Conservation (phyloP, 1,140 invertebrate genomes). For the Conopomorpha cramerella region DNA sequence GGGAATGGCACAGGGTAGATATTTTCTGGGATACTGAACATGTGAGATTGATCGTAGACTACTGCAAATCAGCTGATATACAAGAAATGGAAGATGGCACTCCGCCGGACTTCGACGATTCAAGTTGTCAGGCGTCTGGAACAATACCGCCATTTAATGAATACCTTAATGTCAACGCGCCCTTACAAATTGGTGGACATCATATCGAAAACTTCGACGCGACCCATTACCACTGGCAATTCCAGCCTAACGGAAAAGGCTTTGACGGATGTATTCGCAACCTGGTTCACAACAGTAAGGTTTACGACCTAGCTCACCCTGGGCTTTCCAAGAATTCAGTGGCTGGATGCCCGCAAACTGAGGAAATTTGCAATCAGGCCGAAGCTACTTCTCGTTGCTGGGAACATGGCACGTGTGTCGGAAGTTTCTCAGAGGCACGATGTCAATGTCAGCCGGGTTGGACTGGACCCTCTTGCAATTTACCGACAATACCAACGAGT, state of each 20-base stretch:
- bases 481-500: conserved; percentile 82
- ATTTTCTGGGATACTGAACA: conserved; percentile 94
- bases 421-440: conserved; percentile 82
- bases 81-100: conserved; percentile 87
- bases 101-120: conserved; percentile 83
- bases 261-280: conserved; percentile 96
- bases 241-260: conserved; percentile 83
- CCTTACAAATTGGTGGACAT: conserved; percentile 90
- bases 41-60: conserved; percentile 90
- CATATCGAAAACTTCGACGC: conserved; percentile 87
- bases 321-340: conserved; percentile 82
- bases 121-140: conserved; percentile 85
- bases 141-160: conserved; percentile 93
- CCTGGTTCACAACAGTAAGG: conserved; percentile 92
- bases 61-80: conserved; percentile 85
- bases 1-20: conserved; percentile 95
- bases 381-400: conserved; percentile 82
- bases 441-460: conserved; percentile 93
- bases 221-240: conserved; percentile 82
- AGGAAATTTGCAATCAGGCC: conserved; percentile 82
- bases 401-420: conserved; percentile 93
- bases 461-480: conserved; percentile 85
- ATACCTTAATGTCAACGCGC: conserved; percentile 94
- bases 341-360: conserved; percentile 88
- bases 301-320: conserved; percentile 90